Evolutionary conservation across 1,140 invertebrate species (phyloP).

Genomic region (Rhysida immarginata): DNA sequence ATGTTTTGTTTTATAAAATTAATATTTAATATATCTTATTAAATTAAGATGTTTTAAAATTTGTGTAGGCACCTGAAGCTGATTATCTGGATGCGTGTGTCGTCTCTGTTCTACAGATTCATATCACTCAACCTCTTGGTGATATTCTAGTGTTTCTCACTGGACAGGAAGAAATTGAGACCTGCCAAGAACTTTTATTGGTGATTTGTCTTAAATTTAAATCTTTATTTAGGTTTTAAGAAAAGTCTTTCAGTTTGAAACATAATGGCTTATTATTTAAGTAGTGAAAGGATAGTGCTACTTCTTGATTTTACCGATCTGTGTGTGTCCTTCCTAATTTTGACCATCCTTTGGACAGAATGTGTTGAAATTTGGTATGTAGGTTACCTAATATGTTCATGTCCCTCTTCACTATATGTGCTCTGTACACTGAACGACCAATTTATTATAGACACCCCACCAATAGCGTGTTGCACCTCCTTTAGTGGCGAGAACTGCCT

Average conservation of each 20-base stretch:
- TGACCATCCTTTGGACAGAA: too few relatives aligned
- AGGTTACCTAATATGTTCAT: too few relatives aligned
- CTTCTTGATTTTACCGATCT: too few relatives aligned
- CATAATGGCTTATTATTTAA: neutral
- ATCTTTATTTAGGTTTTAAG: neutral
- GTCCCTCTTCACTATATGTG: too few relatives aligned
- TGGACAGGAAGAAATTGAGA: slow-evolving; percentile 89
- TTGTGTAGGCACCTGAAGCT: slow-evolving; percentile 66
- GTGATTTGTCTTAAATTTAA: slow-evolving; percentile 13
- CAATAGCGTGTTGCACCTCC: too few relatives aligned
- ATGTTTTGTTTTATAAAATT: neutral
- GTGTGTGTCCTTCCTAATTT: too few relatives aligned
- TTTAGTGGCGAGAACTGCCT: too few relatives aligned
- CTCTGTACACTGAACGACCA: too few relatives aligned
- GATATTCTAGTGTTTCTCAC: slow-evolving; percentile 96
- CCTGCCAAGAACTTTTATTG: slow-evolving; percentile 78
- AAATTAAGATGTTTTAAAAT: neutral
- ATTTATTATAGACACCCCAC: too few relatives aligned
- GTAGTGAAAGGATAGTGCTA: too few relatives aligned
- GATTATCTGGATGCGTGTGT: slow-evolving; percentile 97
- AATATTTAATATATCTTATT: neutral
- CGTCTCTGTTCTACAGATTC: slow-evolving; percentile 93
- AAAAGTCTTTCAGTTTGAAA: neutral
- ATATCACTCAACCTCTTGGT: slow-evolving; percentile 84
- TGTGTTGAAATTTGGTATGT: too few relatives aligned